Evolutionary conservation across 2,888 invertebrate species (phyloP), one percentile per base, ranked within the genome.

Genomic region (Portevinia maculata): DNA sequence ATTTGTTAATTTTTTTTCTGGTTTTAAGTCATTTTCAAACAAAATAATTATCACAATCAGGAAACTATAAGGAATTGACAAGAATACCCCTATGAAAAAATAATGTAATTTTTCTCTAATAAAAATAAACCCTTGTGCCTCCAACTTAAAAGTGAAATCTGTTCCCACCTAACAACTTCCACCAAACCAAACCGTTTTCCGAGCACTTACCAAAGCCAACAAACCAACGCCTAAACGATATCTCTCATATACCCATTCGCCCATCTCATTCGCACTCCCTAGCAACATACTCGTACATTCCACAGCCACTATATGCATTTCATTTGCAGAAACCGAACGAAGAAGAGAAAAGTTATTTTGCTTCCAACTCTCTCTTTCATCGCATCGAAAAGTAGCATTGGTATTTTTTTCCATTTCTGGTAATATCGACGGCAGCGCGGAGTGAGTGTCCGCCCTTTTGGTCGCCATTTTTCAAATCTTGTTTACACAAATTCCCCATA

Each of bases 211-310:
- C 9, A 76, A 81, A 65, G 64, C 71, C 60, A 60, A 32, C 60
- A 65, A 83, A 83, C 83, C 83, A 83, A 83, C 83, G 83, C 83
- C 83, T 83, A 83, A 71, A 76, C 76, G 71, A 83, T 83, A 83
- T 81, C 4, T 34, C 17, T 15, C 46, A n/a, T 21, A n/a, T n/a
- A n/a, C n/a, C 28, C 39, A 50, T 50, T 19, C 11, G 6, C 15
- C 21, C 24, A 34, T 60, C 76, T 21, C 57, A 0, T n/a, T 83
- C 41, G 7, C 32, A 24, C 78, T 13, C 28, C 44, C 19, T 19
- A 32, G 60, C 65, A 83, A 67, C 55, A 71, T 53, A 21, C n/a
- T n/a, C n/a, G n/a, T n/a, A n/a, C 44, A 8, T 83, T 83, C 73
- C 83, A 78, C 83, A 65, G 50, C 7, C 67, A 19, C 17, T 52